Evolutionary conservation across 2,888 invertebrate genomes (phyloP).

Genomic region (Nomada ruficornis): DNA sequence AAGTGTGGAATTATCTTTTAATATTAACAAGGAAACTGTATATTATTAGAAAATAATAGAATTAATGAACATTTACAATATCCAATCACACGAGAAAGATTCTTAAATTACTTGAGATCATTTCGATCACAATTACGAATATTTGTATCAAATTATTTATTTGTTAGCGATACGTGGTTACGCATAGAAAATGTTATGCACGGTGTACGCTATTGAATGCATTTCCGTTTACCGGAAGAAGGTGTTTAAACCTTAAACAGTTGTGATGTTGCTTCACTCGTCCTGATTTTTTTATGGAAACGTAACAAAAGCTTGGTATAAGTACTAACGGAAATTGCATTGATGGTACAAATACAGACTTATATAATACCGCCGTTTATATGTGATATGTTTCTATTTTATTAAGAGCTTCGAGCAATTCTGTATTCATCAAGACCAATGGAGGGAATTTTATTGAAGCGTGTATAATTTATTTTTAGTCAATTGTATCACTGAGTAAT

Average conservation of each 20-base stretch:
- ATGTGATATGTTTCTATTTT: no score
- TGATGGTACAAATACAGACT: neutral
- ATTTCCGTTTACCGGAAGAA: constrained; percentile 61
- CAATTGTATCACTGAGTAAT: neutral
- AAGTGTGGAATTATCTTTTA: neutral
- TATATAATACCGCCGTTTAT: constrained; percentile 8
- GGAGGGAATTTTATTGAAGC: no score
- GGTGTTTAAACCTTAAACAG: constrained; percentile 45
- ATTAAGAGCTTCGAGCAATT: neutral
- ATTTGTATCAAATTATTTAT: neutral
- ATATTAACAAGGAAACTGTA: no score
- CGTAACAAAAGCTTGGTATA: constrained; percentile 4
- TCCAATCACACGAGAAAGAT: neutral
- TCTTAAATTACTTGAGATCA: neutral
- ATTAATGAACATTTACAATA: no score
- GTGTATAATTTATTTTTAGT: neutral
- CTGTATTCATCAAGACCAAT: neutral
- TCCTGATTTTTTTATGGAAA: constrained; percentile 26
- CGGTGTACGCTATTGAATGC: constrained; percentile 54
- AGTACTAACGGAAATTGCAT: constrained; percentile 29
- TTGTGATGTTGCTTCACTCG: constrained; percentile 8
- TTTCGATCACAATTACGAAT: neutral
- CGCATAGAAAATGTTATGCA: constrained; percentile 46
- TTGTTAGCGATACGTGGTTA: constrained; percentile 1
- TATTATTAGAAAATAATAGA: no score